A percentile compares a stretch with the other conserved stretches of the same genome.
These are phyloP conservation scores for Ceuthmochares aereus DNA, from an alignment of 2,113 vertebrate species.

Conservation along the genomic window DNA sequence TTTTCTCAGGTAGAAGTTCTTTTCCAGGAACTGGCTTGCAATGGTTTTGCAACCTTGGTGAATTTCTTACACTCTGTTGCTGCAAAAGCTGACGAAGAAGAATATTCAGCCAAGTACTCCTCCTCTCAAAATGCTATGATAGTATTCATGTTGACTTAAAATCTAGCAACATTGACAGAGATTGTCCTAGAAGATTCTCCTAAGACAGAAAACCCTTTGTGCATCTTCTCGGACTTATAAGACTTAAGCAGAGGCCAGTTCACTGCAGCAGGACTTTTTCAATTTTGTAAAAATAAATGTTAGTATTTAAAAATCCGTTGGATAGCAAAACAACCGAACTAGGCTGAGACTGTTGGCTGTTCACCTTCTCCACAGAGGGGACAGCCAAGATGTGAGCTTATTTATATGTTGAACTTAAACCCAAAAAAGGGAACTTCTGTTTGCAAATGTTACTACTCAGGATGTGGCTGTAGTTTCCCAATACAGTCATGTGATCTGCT, in stretches of 20 bases:
- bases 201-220: neutral
- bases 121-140: neutral
- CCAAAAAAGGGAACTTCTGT: constrained; percentile 18
- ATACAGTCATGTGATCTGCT: neutral
- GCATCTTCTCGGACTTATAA: neutral
- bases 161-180: neutral
- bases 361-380: neutral
- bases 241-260: neutral
- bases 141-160: neutral
- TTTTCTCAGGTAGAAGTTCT: neutral
- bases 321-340: neutral
- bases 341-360: neutral
- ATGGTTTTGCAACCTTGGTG: neutral
- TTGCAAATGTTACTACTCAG: neutral
- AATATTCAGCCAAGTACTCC: neutral
- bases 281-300: neutral
- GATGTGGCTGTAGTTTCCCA: constrained; percentile 26
- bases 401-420: neutral
- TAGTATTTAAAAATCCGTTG: neutral
- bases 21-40: neutral
- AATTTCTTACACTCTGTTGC: neutral
- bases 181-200: neutral
- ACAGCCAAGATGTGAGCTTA: neutral
- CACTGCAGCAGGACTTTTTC: accelerated
- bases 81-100: neutral